These are phyloP conservation scores for Drosophila tsacasi DNA, from an alignment of 1,140 invertebrate species.

Conservation along the genomic window DNA sequence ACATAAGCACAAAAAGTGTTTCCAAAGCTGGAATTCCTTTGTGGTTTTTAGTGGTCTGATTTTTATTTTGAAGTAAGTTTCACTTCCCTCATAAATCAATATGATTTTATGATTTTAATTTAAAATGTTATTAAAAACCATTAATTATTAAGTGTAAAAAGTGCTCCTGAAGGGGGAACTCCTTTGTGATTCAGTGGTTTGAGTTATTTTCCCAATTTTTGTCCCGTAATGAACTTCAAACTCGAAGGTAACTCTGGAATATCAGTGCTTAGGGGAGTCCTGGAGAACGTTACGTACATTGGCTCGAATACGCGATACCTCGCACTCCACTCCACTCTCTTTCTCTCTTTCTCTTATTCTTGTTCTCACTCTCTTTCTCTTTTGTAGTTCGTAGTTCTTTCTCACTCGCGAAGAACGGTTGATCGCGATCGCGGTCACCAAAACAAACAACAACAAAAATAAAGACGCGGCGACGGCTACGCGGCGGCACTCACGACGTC, in stretches of 20 bases:
- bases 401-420: constrained; percentile 65
- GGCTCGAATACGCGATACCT: constrained; percentile 16
- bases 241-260: constrained; percentile 9
- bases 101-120: neutral
- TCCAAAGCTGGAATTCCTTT: neutral
- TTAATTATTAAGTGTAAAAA: neutral
- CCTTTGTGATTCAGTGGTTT: neutral
- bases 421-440: constrained; percentile 22
- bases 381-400: constrained; percentile 20
- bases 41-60: neutral
- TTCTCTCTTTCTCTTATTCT: neutral
- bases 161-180: neutral
- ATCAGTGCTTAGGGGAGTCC: constrained; percentile 2
- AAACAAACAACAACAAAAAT: constrained; percentile 66
- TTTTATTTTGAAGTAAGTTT: neutral
- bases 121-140: neutral
- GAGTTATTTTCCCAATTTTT: neutral
- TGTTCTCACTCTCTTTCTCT: neutral
- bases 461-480: constrained; percentile 25
- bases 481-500: constrained; percentile 41
- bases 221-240: neutral
- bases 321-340: constrained; percentile 6
- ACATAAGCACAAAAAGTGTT: neutral
- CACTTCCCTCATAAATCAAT: neutral
- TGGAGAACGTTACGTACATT: constrained; percentile 31